These are phyloP conservation scores for Lypha dubia DNA, from an alignment of 2,888 invertebrate genomes.

Conservation along the genomic window DNA sequence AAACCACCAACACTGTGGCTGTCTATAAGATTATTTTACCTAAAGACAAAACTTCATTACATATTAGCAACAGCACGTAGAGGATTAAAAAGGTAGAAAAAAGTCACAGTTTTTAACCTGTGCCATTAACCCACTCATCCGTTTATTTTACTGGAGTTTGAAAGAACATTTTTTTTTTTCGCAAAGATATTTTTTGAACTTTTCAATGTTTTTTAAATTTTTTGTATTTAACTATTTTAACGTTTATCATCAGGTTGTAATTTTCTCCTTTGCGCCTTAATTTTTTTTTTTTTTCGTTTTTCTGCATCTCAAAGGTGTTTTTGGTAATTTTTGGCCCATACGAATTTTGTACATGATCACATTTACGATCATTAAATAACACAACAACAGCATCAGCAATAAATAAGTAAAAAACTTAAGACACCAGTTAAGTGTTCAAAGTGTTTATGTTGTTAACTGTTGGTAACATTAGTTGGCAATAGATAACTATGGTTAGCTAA, in stretches of 20 bases:
- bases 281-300: constrained; percentile 19
- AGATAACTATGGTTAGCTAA: constrained; percentile 57
- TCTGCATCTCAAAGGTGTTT: constrained; percentile 4
- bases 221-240: constrained; percentile 42
- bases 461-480: constrained; percentile 67
- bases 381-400: constrained; percentile 18
- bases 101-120: constrained; percentile 70
- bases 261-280: constrained; percentile 75
- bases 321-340: constrained; percentile 35
- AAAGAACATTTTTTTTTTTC: constrained; percentile 4
- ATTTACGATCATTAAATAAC: constrained; percentile 65
- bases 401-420: constrained; percentile 27
- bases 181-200: constrained; percentile 15
- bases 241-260: constrained; percentile 67
- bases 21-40: constrained; percentile 70
- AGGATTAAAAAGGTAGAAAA: constrained; percentile 43
- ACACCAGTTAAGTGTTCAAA: constrained; percentile 63
- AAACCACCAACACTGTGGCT: constrained; percentile 66
- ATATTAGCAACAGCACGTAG: constrained; percentile 50
- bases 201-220: constrained; percentile 22
- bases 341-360: constrained; percentile 72
- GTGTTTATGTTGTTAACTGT: constrained; percentile 71
- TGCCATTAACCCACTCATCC: constrained; percentile 65
- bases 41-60: constrained; percentile 69
- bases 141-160: constrained; percentile 20